Evolutionary conservation across 2,888 invertebrate genomes (phyloP), one percentile per base, ranked within the genome.

Genomic region (Adela reaumurella): DNA sequence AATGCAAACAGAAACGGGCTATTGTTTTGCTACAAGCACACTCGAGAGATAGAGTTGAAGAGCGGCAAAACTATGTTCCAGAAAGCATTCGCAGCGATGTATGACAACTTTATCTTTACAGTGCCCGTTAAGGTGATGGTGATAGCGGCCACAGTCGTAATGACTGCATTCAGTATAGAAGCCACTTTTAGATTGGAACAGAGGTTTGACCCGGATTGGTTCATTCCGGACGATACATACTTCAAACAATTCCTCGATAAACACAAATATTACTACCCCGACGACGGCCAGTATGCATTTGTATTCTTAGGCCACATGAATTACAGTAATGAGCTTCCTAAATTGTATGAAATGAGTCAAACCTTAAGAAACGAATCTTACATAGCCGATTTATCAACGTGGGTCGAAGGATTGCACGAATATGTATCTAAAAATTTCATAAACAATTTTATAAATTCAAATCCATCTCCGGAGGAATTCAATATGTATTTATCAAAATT

Each of bases 141-240:
- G 5, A 63, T 90, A 46, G 46, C 85, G 35, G 66, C 84, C 48
- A 86, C 89, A 2, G 48, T 86, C 29, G 66, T 72, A 10, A 70
- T 86, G 51, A 78, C 86, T 4, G 83, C 82, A 19, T 74, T 86
- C 51, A 87, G 87, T 59, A 72, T 86, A 49, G 70, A 83, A 57
- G 84, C 86, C 29, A 73, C 85, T 46, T 67, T 84, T 48, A 79
- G 81, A 55, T 70, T 92, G 48, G 85, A 89, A 62, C 90, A 91
- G 65, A 85, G 87, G 63, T 92, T 91, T 66, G 90, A 92, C 65
- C 87, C 88, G 0, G 81, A 79, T 49, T 91, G 91, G 91, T 91
- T 92, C 61, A 79, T 92, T 50, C 91, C 92, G 0, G 80, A 84
- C 48, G 81, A 81, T 46, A 85, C 88, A 0, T 87, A 90, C 62